Percentiles rank a stretch among this genome's conserved stretches.
phyloP scores from a whole-genome alignment of 1,140 invertebrate genomes.

The Meloidogyne chitwoodi region DNA sequence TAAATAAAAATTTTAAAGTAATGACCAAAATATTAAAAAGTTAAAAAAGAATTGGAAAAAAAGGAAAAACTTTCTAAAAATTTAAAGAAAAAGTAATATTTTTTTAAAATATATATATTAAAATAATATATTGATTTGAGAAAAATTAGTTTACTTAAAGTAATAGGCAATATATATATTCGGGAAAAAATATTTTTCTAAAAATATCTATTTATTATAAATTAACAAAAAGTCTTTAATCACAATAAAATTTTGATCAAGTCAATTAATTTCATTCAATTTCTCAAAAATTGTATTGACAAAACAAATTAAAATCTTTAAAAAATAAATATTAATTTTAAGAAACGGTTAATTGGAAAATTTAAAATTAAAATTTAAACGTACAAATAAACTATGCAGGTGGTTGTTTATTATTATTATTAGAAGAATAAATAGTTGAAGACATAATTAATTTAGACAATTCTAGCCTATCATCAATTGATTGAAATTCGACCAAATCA shows the following conservation, averaged over 20 bases:
- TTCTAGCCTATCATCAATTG: constrained; percentile 46
- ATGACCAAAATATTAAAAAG: background rate
- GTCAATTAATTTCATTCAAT: background rate
- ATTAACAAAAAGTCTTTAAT: background rate
- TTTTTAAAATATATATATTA: no score
- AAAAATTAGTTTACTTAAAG: background rate
- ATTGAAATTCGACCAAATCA: constrained; percentile 48
- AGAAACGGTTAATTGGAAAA: background rate
- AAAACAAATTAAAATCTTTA: background rate
- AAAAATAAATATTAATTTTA: background rate
- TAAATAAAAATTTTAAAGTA: background rate
- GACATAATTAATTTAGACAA: constrained; percentile 32
- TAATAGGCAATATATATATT: background rate
- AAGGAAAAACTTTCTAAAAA: background rate
- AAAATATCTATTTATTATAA: background rate
- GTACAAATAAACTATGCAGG: background rate
- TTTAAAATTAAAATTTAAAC: no score
- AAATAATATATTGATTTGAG: background rate
- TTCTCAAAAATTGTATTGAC: background rate
- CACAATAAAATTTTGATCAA: background rate
- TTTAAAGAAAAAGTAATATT: no score
- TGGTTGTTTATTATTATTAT: background rate
- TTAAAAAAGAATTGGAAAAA: background rate
- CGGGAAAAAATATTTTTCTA: background rate
- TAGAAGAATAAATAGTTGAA: background rate